A percentile compares a stretch with the other conserved stretches of the same genome.
These are phyloP conservation scores for Siphlonurus alternatus DNA, from an alignment of 2,888 invertebrate genomes.

Conservation along the genomic window DNA sequence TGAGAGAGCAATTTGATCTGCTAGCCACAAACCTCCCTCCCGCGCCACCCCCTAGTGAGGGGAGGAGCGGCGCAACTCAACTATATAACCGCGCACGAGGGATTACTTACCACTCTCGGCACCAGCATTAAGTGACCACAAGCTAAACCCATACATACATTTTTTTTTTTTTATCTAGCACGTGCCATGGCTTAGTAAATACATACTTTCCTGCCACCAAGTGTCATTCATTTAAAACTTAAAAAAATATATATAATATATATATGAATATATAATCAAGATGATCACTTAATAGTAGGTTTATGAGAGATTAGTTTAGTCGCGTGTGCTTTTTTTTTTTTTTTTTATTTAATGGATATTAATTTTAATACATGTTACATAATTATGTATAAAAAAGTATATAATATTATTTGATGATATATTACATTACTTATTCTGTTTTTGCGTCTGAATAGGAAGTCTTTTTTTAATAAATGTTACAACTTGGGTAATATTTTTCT, in stretches of 20 bases:
- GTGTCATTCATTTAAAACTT: neutral
- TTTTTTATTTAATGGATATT: too few species aligned
- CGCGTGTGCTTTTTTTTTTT: too few species aligned
- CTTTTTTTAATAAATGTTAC: too few species aligned
- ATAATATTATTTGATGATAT: too few species aligned
- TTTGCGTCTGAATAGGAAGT: too few species aligned
- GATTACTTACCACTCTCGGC: neutral
- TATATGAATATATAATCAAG: neutral
- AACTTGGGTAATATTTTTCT: too few species aligned
- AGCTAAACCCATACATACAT: neutral
- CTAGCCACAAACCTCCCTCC: neutral
- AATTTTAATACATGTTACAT: too few species aligned
- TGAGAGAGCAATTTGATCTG: neutral
- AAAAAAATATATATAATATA: neutral
- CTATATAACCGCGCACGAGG: neutral
- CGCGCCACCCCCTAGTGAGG: neutral
- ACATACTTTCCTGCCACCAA: neutral
- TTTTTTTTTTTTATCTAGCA: neutral
- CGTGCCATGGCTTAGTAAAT: neutral
- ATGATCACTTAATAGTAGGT: neutral
- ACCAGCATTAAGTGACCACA: neutral
- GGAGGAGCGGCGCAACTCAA: neutral
- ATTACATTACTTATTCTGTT: too few species aligned
- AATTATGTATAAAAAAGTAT: too few species aligned
- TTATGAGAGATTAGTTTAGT: too few species aligned